Evolutionary conservation across 2,113 vertebrate species (phyloP), one percentile per base, ranked within the genome.

Genomic region (Callaeas wilsoni): DNA sequence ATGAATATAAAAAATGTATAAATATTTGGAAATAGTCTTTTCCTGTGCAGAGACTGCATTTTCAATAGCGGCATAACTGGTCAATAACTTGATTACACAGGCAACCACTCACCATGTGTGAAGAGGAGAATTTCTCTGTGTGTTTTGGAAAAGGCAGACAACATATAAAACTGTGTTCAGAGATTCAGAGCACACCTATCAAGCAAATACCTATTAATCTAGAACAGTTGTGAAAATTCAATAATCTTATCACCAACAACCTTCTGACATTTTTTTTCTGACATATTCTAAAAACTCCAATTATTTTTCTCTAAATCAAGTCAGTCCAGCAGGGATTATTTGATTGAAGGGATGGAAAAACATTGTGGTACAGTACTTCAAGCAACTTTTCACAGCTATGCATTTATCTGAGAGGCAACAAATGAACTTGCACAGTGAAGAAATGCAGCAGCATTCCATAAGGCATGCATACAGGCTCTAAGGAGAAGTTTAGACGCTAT

Each of bases 91-190:
- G 26, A 53, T 59, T 59, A 29, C 37, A 39, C 18, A 44, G 46
- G 57, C 12, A 76, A 83, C 6, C n/a, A 41, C n/a, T 69, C 55
- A 39, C 44, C 44, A 20, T 17, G 11, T 39, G 57, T 0, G 0
- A 86, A 56, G 17, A 65, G 9, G 2, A 68, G 25, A 88, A 80
- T 6, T 41, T 63, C 21, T 60, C 3, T 22, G 29, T 16, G 33
- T 70, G 30, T 59, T 93, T 89, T 64, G 18, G 44, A 60, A 90
- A 87, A 80, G 13, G 89, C 32, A 60, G 21, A 47, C 1, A 3
- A 60, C 17, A 25, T 7, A 44, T 26, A 89, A 73, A 74, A 19
- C 50, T 60, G 6, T 27, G 22, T 53, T 62, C 60, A 84, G 50
- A 74, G 60, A 46, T 37, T 65, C 64, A 70, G 68, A 84, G 17